These are phyloP conservation scores for Oreochromis niloticus DNA, from an alignment of 2,113 vertebrate species.

Conservation along the genomic window DNA sequence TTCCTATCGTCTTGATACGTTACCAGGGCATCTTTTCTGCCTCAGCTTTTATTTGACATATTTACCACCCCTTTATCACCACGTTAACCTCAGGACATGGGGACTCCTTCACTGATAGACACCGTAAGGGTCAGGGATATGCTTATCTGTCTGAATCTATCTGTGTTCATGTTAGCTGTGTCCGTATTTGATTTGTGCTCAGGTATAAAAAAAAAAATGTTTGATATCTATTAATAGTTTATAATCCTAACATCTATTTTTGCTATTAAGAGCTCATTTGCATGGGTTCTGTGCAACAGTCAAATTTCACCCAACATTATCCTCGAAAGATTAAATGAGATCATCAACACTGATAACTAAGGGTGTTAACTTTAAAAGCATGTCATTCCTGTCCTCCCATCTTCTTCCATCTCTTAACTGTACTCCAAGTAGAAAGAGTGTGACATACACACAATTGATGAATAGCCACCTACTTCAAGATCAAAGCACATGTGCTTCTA, in stretches of 20 bases:
- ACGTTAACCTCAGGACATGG: background rate
- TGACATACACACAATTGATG: background rate
- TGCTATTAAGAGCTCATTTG: background rate
- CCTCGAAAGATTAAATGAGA: background rate
- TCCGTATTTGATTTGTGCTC: background rate
- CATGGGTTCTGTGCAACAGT: background rate
- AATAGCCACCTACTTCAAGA: background rate
- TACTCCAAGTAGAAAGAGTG: background rate
- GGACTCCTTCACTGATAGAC: background rate
- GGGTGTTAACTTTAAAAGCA: background rate
- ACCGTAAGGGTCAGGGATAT: background rate
- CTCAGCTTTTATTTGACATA: slow-evolving; percentile 3
- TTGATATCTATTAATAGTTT: slow-evolving; percentile 22
- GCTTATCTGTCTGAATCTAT: background rate
- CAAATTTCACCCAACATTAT: background rate
- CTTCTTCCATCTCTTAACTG: background rate
- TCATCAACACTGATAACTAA: background rate
- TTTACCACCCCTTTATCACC: background rate
- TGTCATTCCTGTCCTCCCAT: background rate
- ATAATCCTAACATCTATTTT: slow-evolving; percentile 22
- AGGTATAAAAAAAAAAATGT: background rate
- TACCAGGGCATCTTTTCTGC: background rate
- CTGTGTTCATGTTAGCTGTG: background rate
- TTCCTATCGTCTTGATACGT: background rate
- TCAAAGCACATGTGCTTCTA: background rate